These are phyloP conservation scores for Melitaea athalia DNA, from an alignment of 2,888 invertebrate genomes.

Conservation along the genomic window DNA sequence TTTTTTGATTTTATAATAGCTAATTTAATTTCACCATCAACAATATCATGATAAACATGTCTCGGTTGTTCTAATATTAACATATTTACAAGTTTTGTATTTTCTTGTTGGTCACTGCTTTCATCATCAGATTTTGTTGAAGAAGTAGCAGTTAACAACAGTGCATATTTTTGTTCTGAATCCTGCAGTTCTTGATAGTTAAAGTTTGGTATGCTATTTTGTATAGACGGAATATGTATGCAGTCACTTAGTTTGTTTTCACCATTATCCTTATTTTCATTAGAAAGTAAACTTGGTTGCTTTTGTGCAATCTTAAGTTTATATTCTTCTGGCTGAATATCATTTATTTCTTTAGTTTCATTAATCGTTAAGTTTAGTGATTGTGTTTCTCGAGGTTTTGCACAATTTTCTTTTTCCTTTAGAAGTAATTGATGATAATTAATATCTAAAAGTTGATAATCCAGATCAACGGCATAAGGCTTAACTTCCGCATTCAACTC, in stretches of 20 bases:
- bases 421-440: slow-evolving; percentile 57
- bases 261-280: background rate
- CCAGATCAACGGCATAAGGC: slow-evolving; percentile 62
- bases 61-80: slow-evolving; percentile 18
- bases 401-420: slow-evolving; percentile 41
- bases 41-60: slow-evolving; percentile 34
- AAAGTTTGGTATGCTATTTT: slow-evolving; percentile 16
- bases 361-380: background rate
- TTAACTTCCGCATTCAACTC: slow-evolving; percentile 65
- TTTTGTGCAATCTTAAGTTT: background rate
- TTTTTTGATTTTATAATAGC: slow-evolving; percentile 19
- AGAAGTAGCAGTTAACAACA: slow-evolving; percentile 6
- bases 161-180: slow-evolving; percentile 48
- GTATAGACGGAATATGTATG: background rate
- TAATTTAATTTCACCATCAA: slow-evolving; percentile 38
- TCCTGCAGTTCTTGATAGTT: slow-evolving; percentile 50
- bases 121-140: background rate
- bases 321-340: background rate
- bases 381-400: background rate
- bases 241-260: background rate
- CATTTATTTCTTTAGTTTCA: background rate
- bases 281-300: background rate
- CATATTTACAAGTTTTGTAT: background rate
- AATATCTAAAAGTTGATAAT: slow-evolving; percentile 61
- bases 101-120: background rate